Conservation (phyloP, 2,113 vertebrate genomes). For the Callithrix jacchus region DNA sequence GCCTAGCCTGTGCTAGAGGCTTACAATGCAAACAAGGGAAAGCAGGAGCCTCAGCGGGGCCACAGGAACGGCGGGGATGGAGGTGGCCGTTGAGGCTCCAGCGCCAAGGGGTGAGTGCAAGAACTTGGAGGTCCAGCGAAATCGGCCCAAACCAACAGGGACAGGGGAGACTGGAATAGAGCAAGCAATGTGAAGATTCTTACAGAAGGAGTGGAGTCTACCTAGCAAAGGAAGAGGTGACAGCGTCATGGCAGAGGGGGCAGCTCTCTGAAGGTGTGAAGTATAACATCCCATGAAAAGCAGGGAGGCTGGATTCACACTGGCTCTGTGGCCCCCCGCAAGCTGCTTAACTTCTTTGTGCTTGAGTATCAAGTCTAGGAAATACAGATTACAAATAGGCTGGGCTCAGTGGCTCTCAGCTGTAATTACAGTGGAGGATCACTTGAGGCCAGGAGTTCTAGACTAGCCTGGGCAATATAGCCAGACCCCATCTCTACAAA, state of each 20-base stretch:
- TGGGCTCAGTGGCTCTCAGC: background rate
- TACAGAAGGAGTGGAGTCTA: background rate
- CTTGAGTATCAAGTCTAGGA: background rate
- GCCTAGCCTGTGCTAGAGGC: fast-evolving
- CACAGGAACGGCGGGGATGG: fast-evolving
- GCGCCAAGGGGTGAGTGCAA: fast-evolving
- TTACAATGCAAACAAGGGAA: fast-evolving
- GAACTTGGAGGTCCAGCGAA: no score
- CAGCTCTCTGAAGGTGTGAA: background rate
- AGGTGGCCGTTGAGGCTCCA: background rate
- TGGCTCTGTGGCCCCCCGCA: background rate
- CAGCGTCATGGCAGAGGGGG: fast-evolving
- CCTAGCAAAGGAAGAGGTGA: no score
- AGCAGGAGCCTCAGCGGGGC: fast-evolving
- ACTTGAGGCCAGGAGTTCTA: background rate
- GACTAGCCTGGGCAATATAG: background rate
- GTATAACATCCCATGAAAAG: fast-evolving
- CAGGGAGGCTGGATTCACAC: fast-evolving
- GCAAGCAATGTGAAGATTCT: fast-evolving
- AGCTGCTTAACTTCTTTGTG: background rate
- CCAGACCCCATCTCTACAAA: background rate
- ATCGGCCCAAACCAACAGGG: fast-evolving
- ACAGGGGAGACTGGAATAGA: no score
- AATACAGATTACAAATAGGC: background rate
- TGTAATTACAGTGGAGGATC: background rate